phyloP scores from a whole-genome alignment of 2,113 vertebrate genomes.

The Sylvietta virens region DNA sequence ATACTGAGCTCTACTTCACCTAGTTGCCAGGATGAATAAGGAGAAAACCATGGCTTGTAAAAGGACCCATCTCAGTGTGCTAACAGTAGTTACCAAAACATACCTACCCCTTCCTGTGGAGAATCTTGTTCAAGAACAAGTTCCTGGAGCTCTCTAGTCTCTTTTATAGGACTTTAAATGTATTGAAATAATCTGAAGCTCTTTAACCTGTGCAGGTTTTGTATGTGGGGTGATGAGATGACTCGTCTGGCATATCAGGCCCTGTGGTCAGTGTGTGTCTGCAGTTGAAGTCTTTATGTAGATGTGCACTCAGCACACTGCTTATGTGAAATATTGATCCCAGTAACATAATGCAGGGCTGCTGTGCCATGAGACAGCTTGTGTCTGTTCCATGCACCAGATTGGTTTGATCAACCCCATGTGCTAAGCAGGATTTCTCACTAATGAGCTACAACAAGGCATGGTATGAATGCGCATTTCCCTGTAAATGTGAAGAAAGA shows the following conservation, averaged over 20 bases:
- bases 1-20: not conserved
- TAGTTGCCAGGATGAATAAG: not conserved
- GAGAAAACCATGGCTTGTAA: not conserved
- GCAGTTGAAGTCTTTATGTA: not conserved
- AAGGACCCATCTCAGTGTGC: not conserved
- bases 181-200: not conserved
- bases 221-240: not conserved
- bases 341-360: not conserved
- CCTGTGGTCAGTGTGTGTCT: not conserved
- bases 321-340: not conserved
- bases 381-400: not conserved
- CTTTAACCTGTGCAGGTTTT: not conserved
- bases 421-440: not conserved
- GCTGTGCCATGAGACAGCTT: not conserved
- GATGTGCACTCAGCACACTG: not conserved
- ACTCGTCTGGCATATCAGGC: not conserved
- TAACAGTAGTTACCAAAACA: not conserved
- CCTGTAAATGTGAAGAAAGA: not conserved
- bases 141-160: not conserved
- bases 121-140: not conserved
- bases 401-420: not conserved
- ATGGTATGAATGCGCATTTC: not conserved
- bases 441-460: not conserved
- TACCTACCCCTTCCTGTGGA: not conserved
- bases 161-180: not conserved